Evolutionary conservation across 2,113 vertebrate genomes (phyloP), one percentile per base, ranked within the genome.

Genomic region (Rattus norvegicus): DNA sequence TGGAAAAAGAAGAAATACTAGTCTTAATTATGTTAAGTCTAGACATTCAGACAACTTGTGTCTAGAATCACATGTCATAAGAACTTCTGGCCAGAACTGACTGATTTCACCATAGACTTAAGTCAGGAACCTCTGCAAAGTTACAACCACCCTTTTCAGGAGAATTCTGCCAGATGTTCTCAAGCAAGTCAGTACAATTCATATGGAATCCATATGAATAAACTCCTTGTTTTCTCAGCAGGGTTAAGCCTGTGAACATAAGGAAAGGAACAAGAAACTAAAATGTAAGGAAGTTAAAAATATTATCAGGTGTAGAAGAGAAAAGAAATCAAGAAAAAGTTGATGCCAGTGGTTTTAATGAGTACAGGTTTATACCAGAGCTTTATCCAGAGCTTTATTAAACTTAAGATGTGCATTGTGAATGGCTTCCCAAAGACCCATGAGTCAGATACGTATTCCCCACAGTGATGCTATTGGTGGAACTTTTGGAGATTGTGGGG

Each of bases 161-260:
- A 88, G 72, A 83, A 30, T 95, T 63, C 86, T 52, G 47, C 76
- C 77, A 81, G 65, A 95, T 88, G 85, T 43, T 97, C 47, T 94
- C 20, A 14, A 76, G 30, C 28, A 43, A 30, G 24, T n/a, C 75
- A 90, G 12, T 33, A 90, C 30, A 83, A 20, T 12, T 36, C 43
- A 4, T 1, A 0, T 12, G 14, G 10, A 7, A 5, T 52, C 43
- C 85, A 70, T 79, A 17, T 17, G 75, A 79, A 75, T 30, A 43
- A 63, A 90, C 3, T 30, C 81, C 28, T 14, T 19, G 72, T 13
- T 14, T 81, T 84, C 43, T 76, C 12, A 16, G 30, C 8, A 13
- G n/a, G 14, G 9, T 7, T 69, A 77, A 61, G 2, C 67, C 47
- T 7, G 9, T 24, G 9, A 85, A 11, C 24, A 54, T 39, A 10